Percentiles rank a stretch among this genome's conserved stretches.
These are phyloP conservation scores for Dallia pectoralis DNA, from an alignment of 2,797 vertebrate species.

Conservation along the genomic window DNA sequence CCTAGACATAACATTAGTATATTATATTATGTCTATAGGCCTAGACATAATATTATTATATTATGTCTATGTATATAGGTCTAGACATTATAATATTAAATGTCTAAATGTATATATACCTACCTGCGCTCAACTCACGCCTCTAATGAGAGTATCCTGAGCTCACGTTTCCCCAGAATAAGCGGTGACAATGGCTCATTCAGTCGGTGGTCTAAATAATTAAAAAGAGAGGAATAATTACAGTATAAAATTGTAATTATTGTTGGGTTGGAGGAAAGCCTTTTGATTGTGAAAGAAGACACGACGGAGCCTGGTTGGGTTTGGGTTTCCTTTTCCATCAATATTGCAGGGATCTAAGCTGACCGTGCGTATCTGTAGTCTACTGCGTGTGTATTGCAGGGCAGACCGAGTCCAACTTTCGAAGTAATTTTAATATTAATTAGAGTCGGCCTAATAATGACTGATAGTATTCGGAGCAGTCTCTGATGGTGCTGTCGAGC, in stretches of 20 bases:
- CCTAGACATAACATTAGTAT: too few species aligned
- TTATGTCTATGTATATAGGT: too few species aligned
- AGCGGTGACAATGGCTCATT: slow-evolving; percentile 73
- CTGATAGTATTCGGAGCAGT: neutral
- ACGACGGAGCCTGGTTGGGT: slow-evolving; percentile 67
- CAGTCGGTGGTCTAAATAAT: slow-evolving; percentile 84
- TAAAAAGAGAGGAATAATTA: slow-evolving; percentile 91
- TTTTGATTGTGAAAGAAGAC: slow-evolving; percentile 76
- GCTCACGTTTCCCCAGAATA: slow-evolving; percentile 73
- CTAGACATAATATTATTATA: too few species aligned
- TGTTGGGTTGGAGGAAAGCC: slow-evolving; percentile 71
- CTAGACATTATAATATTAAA: too few species aligned
- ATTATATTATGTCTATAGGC: too few species aligned
- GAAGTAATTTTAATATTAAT: neutral
- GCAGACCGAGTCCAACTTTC: slow-evolving; percentile 42
- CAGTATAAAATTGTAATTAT: slow-evolving; percentile 88
- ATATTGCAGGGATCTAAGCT: slow-evolving; percentile 72
- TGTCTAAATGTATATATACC: too few species aligned
- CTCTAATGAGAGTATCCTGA: slow-evolving; percentile 50
- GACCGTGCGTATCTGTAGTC: slow-evolving; percentile 34
- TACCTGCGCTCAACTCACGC: slow-evolving; percentile 34
- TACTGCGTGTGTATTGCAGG: slow-evolving; percentile 17
- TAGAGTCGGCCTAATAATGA: neutral
- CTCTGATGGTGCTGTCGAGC: too few species aligned
- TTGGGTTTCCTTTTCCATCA: slow-evolving; percentile 66